Percentiles rank a stretch among this genome's conserved stretches.
Conservation (phyloP, 2,113 vertebrate genomes). For the Lycaon pictus region DNA sequence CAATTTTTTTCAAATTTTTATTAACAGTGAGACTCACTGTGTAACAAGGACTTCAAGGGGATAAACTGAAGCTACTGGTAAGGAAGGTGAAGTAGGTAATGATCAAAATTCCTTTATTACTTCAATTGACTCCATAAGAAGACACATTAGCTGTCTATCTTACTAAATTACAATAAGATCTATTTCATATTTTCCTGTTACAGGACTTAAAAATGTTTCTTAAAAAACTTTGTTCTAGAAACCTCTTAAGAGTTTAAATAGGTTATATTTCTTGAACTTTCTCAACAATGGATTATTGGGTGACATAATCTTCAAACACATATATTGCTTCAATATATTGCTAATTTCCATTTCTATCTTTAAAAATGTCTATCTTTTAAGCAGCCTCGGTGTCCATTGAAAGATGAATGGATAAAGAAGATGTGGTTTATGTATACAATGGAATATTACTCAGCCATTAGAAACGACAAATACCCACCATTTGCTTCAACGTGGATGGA, state of each 20-base stretch:
- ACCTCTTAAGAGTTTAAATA: background rate
- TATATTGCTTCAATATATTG: background rate
- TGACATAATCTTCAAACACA: background rate
- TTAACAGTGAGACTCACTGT: background rate
- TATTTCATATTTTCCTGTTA: conserved; percentile 16
- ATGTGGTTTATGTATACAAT: too few relatives aligned
- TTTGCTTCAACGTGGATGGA: too few relatives aligned
- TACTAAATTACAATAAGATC: background rate
- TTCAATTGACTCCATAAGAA: background rate
- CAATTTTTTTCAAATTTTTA: conserved; percentile 2
- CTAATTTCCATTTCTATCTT: conserved; percentile 19
- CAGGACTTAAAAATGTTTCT: background rate
- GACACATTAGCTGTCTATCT: background rate
- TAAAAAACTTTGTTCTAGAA: background rate
- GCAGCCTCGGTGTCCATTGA: too few relatives aligned
- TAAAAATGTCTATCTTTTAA: conserved; percentile 49
- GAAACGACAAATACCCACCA: too few relatives aligned
- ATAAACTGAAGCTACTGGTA: background rate
- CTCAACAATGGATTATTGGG: background rate
- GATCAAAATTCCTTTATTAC: conserved; percentile 17
- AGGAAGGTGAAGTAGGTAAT: background rate
- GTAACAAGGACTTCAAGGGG: background rate
- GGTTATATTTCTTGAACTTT: conserved; percentile 2
- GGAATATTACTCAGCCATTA: too few relatives aligned
- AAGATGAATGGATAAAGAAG: too few relatives aligned